Base-by-base conservation (phyloP, 1,140 invertebrate species). In the Cotesia typhae region DNA sequence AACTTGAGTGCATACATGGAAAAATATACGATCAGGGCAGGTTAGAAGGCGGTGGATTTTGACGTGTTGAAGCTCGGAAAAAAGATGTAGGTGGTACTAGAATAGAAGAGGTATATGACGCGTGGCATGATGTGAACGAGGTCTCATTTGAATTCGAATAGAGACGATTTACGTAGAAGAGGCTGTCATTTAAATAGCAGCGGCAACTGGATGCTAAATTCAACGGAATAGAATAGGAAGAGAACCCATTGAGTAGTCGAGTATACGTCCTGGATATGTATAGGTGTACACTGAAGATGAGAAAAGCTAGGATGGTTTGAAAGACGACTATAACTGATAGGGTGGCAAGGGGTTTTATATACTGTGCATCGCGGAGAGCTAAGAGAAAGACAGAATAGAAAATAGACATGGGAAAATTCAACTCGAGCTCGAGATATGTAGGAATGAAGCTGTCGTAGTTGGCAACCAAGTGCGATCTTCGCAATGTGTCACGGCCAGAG, bases 131-230 rank as follows among this genome's bases (percentile, higher is more conserved):
- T 61, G 70, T 71, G 71, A 71, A 73, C 68, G 72, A 74, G 70
- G 65, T 72, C 75, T 76, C 75, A 76, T 76, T 76, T 75, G 75
- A 76, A 76, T 76, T 53, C 75, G 73, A 76, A 76, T 76, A 63
- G 75, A 75, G 72, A 69, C 73, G 75, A 70, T 76, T 75, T 76
- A 74, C 66, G 73, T 70, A 59, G 71, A 68, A 75, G 75, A 73
- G 73, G 70, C 71, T 76, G 75, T 75, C 73, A 75, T 75, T 73
- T 73, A 75, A 76, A 73, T 70, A 67, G 73, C 71, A 57, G 37
- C 60, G 28, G 36, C 37, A 14, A 66, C 38, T 14, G 36, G 35
- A 66, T 38, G 38, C 12, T 9, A 36, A 55, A 67, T 51, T 51
- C 38, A n/a, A n/a, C 17, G 41, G 20, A 41, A 53, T 55, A 37